Evolutionary conservation across 1,140 invertebrate genomes (phyloP), one percentile per base, ranked within the genome.

Genomic region (Nephila pilipes): DNA sequence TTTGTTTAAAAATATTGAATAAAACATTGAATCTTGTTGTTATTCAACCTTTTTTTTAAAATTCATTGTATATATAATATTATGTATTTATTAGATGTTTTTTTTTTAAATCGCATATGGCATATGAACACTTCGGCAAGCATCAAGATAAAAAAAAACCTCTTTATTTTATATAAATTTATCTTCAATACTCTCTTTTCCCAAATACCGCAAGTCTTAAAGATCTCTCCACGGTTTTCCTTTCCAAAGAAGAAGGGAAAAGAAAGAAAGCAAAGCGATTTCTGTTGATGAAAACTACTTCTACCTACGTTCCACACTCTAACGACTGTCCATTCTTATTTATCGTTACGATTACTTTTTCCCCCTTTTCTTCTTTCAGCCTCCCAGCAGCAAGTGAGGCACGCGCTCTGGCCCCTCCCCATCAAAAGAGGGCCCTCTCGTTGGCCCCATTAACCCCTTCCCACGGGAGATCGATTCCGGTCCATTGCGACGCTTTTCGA

Each of bases 241-340:
- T 18, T 32, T 32, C 29, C 29, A 32, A 1, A 36, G 69, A 75
- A 32, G 25, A 10, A 29, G 25, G 22, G n/a, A 29, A 29, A 8
- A 6, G 1, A 20, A 20, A n/a, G 0, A 10, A 63, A 63, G 8
- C 10, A 29, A 65, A 65, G 18, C 32, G 25, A 75, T 75, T 75
- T 32, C 12, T 12, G 25, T 32, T 29, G 69, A 36, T 32, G 69
- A 75, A 75, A 75, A 32, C 18, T 16, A 75, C 25, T 75, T 75
- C 29, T 18, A 16, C 29, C 69, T 75, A 6, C 69, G 29, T 75
- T 16, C 25, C 29, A 20, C 22, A 2, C 16, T 75, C 69, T 75
- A 32, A 75, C 32, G 69, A 75, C 32, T 75, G 69, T 75, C 69
- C 69, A 32, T 75, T 75, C 69, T 75, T 36, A 32, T 75, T 75